Base-by-base conservation (phyloP, 2,888 invertebrate genomes). In the Laothoe populi region DNA sequence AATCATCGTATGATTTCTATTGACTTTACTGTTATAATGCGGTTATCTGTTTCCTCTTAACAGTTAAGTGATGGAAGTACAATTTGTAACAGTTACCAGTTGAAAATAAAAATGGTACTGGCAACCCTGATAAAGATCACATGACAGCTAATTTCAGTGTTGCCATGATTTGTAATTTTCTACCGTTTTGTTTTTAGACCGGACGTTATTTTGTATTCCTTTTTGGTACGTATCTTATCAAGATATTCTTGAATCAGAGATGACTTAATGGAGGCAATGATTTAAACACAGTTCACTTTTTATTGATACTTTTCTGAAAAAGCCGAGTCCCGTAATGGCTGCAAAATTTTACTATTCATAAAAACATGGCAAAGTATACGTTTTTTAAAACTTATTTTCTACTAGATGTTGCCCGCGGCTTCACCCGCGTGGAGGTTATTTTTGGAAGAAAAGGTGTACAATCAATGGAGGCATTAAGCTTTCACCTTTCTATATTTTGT, bases 1-100 rank as follows among this genome's bases (percentile, higher is more conserved):
- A 61, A 60, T 60, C 24, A 66, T 69, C 69, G 65, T 62, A 63
- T 53, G 26, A 35, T 48, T 23, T 64, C 60, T 61, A 60, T 57
- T 59, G 61, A 59, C 60, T 57, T 42, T 72, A 76, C 77, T 66
- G 80, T 78, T 78, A 73, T 60, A 64, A 63, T 66, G 60, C 65
- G 61, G 66, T 69, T 70, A 66, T 42, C 59, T 59, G 66, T 64
- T 74, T 72, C 74, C 71, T 73, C 70, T 70, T 65, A 63, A 63
- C 69, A 59, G 63, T 66, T 69, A 64, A 49, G 60, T 62, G 67
- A 68, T 62, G 35, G 35, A 35, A 7, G 62, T 58, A 44, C 40
- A 63, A 19, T 44, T 31, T 49, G 49, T 35, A 53, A 31, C 53
- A 35, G 19, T 53, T 21, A 31, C 53, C 19, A 19, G 35, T 13